Conservation (phyloP, 2,797 vertebrate genomes). For the Phoeniculus purpureus region DNA sequence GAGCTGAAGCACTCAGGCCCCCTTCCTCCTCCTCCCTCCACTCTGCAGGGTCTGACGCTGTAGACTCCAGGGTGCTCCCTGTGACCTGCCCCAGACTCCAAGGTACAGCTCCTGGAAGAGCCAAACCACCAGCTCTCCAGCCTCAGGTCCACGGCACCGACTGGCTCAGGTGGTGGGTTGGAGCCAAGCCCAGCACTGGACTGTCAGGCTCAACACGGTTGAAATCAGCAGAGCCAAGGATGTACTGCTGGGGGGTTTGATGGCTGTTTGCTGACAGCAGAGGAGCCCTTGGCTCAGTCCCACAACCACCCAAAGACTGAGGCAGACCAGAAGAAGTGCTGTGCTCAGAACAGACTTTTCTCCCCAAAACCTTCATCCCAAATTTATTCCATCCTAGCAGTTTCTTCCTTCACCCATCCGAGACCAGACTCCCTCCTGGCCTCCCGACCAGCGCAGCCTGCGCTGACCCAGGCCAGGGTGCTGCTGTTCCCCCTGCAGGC, state of each 20-base stretch:
- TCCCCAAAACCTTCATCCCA: background rate
- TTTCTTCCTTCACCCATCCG: background rate
- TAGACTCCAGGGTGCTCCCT: background rate
- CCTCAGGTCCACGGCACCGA: accelerated
- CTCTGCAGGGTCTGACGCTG: background rate
- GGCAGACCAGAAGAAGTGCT: background rate
- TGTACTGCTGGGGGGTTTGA: background rate
- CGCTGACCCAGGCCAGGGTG: background rate
- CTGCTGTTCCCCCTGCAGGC: background rate
- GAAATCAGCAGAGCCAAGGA: background rate
- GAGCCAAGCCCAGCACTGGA: background rate
- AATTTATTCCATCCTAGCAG: background rate
- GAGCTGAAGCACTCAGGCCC: slow-evolving; percentile 5
- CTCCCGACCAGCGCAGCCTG: background rate
- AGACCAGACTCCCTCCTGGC: background rate
- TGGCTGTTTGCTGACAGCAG: background rate
- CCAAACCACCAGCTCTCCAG: accelerated
- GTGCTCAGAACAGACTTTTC: background rate
- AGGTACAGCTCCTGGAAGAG: background rate
- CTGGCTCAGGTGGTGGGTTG: background rate
- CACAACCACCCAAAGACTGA: background rate
- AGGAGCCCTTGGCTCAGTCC: background rate
- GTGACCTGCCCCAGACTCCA: background rate
- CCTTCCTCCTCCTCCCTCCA: background rate
- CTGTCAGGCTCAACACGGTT: background rate